Evolutionary conservation across 2,113 vertebrate species (phyloP).

Genomic region (Muscicapa adusta): DNA sequence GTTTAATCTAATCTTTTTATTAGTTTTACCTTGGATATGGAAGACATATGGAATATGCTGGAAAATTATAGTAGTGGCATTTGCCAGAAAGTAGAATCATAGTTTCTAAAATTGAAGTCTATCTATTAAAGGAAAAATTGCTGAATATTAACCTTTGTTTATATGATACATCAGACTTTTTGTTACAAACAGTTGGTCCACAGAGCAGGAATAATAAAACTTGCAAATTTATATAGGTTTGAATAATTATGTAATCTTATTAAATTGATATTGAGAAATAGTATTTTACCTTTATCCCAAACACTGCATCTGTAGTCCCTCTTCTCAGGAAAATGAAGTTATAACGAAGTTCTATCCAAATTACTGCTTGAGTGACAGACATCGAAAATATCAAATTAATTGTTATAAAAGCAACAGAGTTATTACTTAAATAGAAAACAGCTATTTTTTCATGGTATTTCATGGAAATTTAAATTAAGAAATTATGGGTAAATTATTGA

Average conservation of each 20-base stretch:
- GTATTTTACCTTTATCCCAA: neutral
- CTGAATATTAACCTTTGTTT: neutral
- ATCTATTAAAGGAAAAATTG: neutral
- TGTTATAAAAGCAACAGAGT: neutral
- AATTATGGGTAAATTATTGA: neutral
- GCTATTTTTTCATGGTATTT: neutral
- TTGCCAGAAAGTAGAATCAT: neutral
- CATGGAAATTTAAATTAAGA: neutral
- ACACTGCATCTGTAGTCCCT: neutral
- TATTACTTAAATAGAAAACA: neutral
- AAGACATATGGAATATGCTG: neutral
- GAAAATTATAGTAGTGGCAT: neutral
- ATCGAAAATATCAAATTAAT: neutral
- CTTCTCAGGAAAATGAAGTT: neutral
- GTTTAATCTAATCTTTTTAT: neutral
- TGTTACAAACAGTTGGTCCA: neutral
- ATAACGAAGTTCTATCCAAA: neutral
- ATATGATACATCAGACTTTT: neutral
- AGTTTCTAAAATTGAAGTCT: neutral
- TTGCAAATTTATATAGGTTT: neutral
- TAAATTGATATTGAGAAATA: neutral
- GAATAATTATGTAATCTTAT: neutral
- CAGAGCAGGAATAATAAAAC: neutral
- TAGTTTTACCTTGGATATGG: neutral
- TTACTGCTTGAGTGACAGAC: neutral